A percentile compares a stretch with the other conserved stretches of the same genome.
Conservation (phyloP, 37 sponge, comb jelly and placozoan species). For the Haliclona indistincta region DNA sequence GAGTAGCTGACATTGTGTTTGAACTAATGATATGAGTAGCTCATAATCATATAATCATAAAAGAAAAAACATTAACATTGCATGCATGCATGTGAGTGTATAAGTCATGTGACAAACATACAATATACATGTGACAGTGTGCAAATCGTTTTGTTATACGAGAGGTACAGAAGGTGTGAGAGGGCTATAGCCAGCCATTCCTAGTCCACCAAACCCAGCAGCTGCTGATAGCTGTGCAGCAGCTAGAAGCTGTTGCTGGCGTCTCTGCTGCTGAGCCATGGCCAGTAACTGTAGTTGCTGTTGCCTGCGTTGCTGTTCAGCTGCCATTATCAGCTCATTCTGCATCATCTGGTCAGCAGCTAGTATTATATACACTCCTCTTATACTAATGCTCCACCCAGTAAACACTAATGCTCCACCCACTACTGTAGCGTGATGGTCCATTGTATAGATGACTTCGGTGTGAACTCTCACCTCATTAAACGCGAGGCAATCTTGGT, state of each 20-base stretch:
- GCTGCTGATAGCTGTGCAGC: not conserved
- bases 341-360: slow-evolving; percentile 22
- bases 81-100: too few relatives aligned
- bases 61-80: too few relatives aligned
- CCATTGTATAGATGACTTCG: slow-evolving; percentile 23
- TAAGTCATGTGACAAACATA: too few relatives aligned
- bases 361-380: not conserved
- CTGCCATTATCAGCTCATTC: slow-evolving; percentile 40
- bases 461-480: too few relatives aligned
- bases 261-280: slow-evolving; percentile 45
- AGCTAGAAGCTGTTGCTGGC: not conserved
- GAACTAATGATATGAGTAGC: too few relatives aligned
- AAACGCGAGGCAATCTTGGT: too few relatives aligned
- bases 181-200: not conserved
- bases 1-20: too few relatives aligned
- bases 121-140: too few relatives aligned
- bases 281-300: slow-evolving; percentile 37
- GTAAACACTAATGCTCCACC: not conserved
- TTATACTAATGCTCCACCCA: not conserved
- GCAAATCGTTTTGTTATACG: too few relatives aligned
- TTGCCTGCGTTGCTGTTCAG: slow-evolving; percentile 52
- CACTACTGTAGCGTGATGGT: slow-evolving; percentile 31
- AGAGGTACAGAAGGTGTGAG: not conserved
- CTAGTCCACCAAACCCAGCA: not conserved
- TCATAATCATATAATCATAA: too few relatives aligned